Evolutionary conservation across 2,113 vertebrate species (phyloP).

Genomic region (Setophaga petechia): DNA sequence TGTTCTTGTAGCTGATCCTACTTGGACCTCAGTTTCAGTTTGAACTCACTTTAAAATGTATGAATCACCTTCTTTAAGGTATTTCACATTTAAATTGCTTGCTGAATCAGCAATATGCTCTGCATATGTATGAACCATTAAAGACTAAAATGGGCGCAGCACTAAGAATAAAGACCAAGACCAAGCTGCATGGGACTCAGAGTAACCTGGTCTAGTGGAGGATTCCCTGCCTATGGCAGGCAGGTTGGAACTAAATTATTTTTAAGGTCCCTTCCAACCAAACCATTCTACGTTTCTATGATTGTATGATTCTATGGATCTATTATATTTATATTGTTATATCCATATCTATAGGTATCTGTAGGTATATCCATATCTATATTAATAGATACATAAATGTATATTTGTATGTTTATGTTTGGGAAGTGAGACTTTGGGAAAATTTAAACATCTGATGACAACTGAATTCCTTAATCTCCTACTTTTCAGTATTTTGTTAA

Average conservation of each 20-base stretch:
- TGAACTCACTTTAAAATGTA: background rate
- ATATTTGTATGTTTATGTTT: background rate
- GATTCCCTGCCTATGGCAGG: background rate
- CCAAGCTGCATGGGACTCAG: background rate
- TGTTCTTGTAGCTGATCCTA: background rate
- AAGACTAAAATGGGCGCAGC: background rate
- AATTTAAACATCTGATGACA: background rate
- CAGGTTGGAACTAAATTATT: background rate
- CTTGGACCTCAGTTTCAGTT: background rate
- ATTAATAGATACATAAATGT: background rate
- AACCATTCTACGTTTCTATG: background rate
- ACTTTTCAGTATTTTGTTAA: background rate
- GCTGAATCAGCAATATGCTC: background rate
- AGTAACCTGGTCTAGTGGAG: background rate
- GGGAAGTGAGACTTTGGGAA: background rate
- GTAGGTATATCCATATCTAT: background rate
- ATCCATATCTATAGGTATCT: background rate
- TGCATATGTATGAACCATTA: background rate
- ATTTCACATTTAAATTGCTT: background rate
- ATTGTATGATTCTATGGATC: background rate
- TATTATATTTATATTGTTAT: background rate
- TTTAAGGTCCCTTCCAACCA: background rate
- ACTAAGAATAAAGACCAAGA: background rate
- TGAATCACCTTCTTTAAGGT: background rate
- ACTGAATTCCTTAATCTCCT: background rate